Conservation (phyloP, 2,113 vertebrate genomes). For the Chaetodon auriga region DNA sequence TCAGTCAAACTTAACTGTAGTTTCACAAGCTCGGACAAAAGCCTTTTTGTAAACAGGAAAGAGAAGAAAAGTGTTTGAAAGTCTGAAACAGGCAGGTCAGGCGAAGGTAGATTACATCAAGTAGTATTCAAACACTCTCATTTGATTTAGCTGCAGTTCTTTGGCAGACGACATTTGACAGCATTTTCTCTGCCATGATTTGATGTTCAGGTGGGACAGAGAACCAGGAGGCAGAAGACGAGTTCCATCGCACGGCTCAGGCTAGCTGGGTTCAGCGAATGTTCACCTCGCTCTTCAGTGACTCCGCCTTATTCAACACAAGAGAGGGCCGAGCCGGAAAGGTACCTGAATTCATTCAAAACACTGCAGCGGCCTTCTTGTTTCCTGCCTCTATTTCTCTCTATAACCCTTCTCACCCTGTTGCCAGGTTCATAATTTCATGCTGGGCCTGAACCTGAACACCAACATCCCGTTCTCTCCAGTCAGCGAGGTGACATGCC, state of each 20-base stretch:
- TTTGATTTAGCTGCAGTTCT: neutral
- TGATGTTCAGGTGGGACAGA: slow-evolving; percentile 84
- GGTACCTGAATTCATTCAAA: slow-evolving; percentile 57
- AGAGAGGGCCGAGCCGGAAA: slow-evolving; percentile 96
- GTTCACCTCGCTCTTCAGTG: slow-evolving; percentile 92
- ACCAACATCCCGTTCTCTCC: slow-evolving; percentile 88
- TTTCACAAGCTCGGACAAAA: neutral
- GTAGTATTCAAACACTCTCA: neutral
- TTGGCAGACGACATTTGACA: neutral
- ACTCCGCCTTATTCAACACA: slow-evolving; percentile 93
- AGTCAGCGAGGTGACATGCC: slow-evolving; percentile 66
- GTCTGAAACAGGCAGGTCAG: neutral
- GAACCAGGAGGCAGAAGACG: slow-evolving; percentile 83
- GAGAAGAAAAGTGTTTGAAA: neutral
- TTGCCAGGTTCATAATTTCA: slow-evolving; percentile 93
- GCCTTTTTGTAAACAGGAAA: neutral
- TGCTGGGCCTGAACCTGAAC: slow-evolving; percentile 96
- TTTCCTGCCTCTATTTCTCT: neutral
- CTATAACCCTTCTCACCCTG: neutral
- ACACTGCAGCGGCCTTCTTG: neutral
- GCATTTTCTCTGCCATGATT: neutral
- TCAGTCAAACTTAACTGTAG: neutral
- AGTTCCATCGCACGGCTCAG: slow-evolving; percentile 84
- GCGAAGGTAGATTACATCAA: neutral
- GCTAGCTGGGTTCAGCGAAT: slow-evolving; percentile 95